Conservation (phyloP, 2,888 invertebrate species). For the Epsilonema sp. region DNA sequence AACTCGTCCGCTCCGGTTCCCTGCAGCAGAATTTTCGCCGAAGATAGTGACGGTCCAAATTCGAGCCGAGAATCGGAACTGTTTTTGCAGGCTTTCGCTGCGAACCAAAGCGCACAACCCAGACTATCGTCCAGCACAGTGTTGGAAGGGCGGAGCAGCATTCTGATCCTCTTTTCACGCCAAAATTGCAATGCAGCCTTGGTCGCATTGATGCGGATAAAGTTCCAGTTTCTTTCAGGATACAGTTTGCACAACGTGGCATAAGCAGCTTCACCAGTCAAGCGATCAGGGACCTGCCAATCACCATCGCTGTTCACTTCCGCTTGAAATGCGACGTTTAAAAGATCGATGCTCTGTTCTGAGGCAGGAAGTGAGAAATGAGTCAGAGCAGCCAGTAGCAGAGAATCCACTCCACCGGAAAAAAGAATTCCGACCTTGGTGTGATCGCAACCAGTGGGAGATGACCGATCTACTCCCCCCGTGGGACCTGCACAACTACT, state of each 20-base stretch:
- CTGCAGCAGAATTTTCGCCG: conserved; percentile 39
- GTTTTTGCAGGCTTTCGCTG: no score
- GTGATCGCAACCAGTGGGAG: conserved; percentile 39
- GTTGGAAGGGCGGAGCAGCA: conserved; percentile 24
- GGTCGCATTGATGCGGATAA: conserved; percentile 21
- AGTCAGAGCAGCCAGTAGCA: conserved; percentile 61
- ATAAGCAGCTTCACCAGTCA: conserved; percentile 51
- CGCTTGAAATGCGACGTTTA: conserved; percentile 84
- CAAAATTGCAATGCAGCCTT: conserved; percentile 46
- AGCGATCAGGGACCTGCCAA: conserved; percentile 52
- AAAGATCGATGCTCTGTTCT: conserved; percentile 50
- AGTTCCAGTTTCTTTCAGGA: conserved; percentile 43
- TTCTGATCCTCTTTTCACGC: conserved; percentile 9
- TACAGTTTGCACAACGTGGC: conserved; percentile 48
- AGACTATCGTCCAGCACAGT: conserved; percentile 86
- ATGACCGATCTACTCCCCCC: no score
- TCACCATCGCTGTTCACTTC: conserved; percentile 11
- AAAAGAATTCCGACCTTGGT: conserved; percentile 60
- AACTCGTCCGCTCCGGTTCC: conserved; percentile 96
- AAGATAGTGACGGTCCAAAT: no score
- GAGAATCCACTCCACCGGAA: conserved; percentile 88
- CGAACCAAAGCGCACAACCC: conserved; percentile 81
- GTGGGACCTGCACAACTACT: no score
- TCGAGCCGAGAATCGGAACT: no score
- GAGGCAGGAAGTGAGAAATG: conserved; percentile 40